A percentile compares a stretch with the other conserved stretches of the same genome.
Evolutionary conservation across 2,113 vertebrate genomes (phyloP).

Genomic region (Tragelaphus buxtoni): DNA sequence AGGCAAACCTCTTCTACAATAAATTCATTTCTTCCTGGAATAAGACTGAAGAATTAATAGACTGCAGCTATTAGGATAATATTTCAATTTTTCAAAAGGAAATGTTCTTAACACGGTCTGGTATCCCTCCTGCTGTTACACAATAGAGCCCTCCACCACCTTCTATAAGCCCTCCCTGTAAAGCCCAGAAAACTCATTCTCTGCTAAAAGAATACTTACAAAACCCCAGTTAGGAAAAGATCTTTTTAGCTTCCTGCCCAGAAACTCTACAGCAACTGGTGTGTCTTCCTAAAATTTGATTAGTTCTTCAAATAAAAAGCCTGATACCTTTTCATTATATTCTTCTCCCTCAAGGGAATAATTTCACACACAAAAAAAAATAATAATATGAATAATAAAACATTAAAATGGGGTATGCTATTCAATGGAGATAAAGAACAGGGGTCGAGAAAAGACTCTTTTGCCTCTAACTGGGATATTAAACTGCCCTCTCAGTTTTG

Average conservation of each 20-base stretch:
- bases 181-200: constrained; percentile 15
- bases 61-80: constrained; percentile 13
- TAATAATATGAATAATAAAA: constrained; percentile 34
- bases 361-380: neutral
- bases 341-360: constrained; percentile 14
- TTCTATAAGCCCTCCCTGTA: neutral
- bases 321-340: constrained; percentile 2
- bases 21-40: constrained; percentile 43
- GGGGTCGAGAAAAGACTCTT: constrained; percentile 8
- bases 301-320: constrained; percentile 41
- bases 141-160: neutral
- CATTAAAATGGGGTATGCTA: constrained; percentile 6
- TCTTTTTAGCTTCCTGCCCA: neutral
- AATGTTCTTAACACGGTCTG: neutral
- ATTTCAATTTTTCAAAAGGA: constrained; percentile 41
- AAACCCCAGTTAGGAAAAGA: neutral
- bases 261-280: neutral
- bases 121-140: constrained; percentile 18
- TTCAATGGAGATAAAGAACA: constrained; percentile 13
- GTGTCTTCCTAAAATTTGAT: constrained; percentile 38
- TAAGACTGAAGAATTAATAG: neutral
- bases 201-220: neutral
- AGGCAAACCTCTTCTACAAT: neutral
- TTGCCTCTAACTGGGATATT: constrained; percentile 37
- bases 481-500: constrained; percentile 26